These are phyloP conservation scores for Corythornis cristatus DNA, from an alignment of 2,113 vertebrate genomes.

Conservation along the genomic window DNA sequence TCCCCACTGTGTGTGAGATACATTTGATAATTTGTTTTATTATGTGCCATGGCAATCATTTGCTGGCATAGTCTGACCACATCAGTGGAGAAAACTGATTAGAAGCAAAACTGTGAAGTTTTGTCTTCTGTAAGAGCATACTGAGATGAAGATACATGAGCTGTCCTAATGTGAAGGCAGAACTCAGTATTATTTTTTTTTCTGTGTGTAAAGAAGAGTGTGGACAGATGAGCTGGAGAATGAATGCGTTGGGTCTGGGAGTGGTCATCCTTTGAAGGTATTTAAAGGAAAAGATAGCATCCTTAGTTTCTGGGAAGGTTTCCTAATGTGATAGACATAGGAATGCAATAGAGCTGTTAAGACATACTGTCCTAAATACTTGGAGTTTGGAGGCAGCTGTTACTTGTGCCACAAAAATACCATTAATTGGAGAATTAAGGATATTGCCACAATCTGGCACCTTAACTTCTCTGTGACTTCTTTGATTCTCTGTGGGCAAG, in stretches of 20 bases:
- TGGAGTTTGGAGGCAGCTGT: not conserved
- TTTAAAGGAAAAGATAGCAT: not conserved
- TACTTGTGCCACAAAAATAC: not conserved
- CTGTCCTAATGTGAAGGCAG: not conserved
- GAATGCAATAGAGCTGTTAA: not conserved
- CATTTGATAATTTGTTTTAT: not conserved
- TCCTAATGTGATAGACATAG: not conserved
- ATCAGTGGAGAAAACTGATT: not conserved
- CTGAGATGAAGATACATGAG: not conserved
- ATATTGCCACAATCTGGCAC: not conserved
- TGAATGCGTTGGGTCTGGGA: not conserved
- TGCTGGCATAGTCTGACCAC: not conserved
- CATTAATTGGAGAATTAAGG: not conserved
- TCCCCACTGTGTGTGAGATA: accelerated
- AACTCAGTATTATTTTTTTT: not conserved
- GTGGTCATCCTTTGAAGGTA: not conserved
- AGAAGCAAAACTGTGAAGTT: not conserved
- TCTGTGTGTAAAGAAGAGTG: not conserved
- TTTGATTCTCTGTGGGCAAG: not conserved
- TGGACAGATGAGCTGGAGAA: not conserved
- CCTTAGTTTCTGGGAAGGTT: not conserved
- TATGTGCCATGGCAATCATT: not conserved
- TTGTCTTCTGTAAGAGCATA: not conserved
- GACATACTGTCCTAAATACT: not conserved
- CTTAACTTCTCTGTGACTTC: not conserved